Conservation (phyloP, 2,888 invertebrate genomes). For the Dicycla oo region DNA sequence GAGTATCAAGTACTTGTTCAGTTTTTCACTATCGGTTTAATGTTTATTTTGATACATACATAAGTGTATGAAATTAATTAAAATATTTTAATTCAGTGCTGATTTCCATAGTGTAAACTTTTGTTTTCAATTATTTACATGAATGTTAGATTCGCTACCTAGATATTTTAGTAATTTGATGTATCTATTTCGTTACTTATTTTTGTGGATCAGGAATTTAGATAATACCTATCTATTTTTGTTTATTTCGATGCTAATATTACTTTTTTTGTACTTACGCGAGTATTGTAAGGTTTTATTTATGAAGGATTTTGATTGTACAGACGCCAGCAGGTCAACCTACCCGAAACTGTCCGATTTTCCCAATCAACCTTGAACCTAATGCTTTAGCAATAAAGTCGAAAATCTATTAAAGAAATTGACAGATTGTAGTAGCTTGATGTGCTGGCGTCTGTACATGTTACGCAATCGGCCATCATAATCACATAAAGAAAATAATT, state of each 20-base stretch:
- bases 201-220: slow-evolving; percentile 20
- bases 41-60: slow-evolving; percentile 27
- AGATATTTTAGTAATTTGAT: slow-evolving; percentile 28
- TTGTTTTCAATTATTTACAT: slow-evolving; percentile 12
- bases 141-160: slow-evolving; percentile 18
- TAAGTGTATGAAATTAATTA: background rate
- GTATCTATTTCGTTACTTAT: slow-evolving; percentile 30
- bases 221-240: background rate
- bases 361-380: no score
- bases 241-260: slow-evolving; percentile 5
- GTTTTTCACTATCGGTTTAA: slow-evolving; percentile 25
- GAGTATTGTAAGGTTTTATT: slow-evolving; percentile 11
- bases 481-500: slow-evolving; percentile 4
- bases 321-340: no score
- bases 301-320: slow-evolving; percentile 6
- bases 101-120: slow-evolving; percentile 14
- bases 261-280: background rate
- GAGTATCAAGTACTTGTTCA: slow-evolving; percentile 36
- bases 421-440: no score
- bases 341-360: no score
- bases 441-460: no score
- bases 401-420: no score
- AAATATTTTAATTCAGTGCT: slow-evolving; percentile 5
- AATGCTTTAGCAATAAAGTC: no score
- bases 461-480: slow-evolving; percentile 22